A percentile compares a stretch with the other conserved stretches of the same genome.
Conservation (phyloP, 2,888 invertebrate genomes). For the Phalera bucephala region DNA sequence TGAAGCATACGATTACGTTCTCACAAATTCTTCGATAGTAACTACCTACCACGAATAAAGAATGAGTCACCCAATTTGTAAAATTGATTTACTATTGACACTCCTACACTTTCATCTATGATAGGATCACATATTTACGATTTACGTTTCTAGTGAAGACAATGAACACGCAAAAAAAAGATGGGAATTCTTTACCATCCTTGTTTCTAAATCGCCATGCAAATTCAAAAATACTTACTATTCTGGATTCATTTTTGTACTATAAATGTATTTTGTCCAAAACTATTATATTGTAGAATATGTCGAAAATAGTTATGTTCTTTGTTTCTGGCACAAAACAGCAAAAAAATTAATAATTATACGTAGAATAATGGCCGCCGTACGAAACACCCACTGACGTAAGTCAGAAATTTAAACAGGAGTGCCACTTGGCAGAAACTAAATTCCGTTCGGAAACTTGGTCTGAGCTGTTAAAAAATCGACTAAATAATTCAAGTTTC, state of each 20-base stretch:
- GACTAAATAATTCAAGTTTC: slow-evolving; percentile 16
- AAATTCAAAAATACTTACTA: slow-evolving; percentile 86
- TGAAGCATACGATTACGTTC: slow-evolving; percentile 59
- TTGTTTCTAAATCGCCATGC: slow-evolving; percentile 52
- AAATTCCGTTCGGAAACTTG: slow-evolving; percentile 56
- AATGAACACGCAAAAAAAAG: slow-evolving; percentile 69
- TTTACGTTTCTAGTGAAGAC: slow-evolving; percentile 40
- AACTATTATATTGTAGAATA: slow-evolving; percentile 55
- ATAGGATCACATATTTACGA: slow-evolving; percentile 6
- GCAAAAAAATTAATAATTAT: slow-evolving; percentile 71
- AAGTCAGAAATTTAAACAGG: slow-evolving; percentile 73
- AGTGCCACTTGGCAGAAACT: slow-evolving; percentile 80
- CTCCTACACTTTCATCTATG: slow-evolving; percentile 1
- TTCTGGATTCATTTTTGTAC: slow-evolving; percentile 90
- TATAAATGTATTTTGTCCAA: slow-evolving; percentile 62
- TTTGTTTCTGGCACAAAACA: slow-evolving; percentile 75
- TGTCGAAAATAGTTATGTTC: slow-evolving; percentile 59
- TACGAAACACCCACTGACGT: slow-evolving; percentile 81
- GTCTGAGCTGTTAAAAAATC: slow-evolving; percentile 10
- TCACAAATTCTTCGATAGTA: slow-evolving; percentile 59
- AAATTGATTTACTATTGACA: slow-evolving; percentile 19
- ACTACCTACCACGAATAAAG: slow-evolving; percentile 60
- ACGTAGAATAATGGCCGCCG: slow-evolving; percentile 82
- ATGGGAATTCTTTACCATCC: slow-evolving; percentile 60
- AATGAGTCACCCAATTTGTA: slow-evolving; percentile 67